These are phyloP conservation scores for Narcine bancroftii DNA, from an alignment of 2,113 vertebrate species.

Conservation along the genomic window DNA sequence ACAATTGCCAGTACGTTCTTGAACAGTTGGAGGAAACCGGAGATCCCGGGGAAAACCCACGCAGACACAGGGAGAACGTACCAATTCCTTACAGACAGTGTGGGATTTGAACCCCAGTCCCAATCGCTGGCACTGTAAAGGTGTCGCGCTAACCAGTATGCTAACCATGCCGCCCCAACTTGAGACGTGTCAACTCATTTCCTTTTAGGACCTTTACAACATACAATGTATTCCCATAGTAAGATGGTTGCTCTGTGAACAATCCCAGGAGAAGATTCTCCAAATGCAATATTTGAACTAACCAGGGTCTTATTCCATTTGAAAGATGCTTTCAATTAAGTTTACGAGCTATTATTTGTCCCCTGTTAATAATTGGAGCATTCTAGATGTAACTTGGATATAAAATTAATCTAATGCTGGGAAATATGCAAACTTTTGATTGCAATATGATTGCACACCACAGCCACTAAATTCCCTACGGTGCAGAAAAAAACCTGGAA, in stretches of 20 bases:
- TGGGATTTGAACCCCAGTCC: too few species aligned
- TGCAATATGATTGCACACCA: conserved; percentile 41
- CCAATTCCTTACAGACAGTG: too few species aligned
- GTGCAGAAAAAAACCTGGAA: conserved; percentile 30
- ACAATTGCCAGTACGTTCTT: too few species aligned
- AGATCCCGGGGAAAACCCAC: too few species aligned
- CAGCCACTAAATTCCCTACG: conserved; percentile 40
- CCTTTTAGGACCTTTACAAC: conserved; percentile 44
- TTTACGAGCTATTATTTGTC: conserved; percentile 46
- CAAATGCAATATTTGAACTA: conserved; percentile 44
- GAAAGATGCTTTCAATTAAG: conserved; percentile 49
- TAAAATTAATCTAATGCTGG: conserved; percentile 39
- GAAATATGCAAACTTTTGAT: conserved; percentile 40
- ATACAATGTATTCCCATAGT: conserved; percentile 42
- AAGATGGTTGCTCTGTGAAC: conserved; percentile 42
- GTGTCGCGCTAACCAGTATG: too few species aligned
- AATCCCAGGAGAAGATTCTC: conserved; percentile 44
- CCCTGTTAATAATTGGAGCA: conserved; percentile 46
- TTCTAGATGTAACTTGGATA: conserved; percentile 44
- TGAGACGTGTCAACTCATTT: conserved; percentile 51
- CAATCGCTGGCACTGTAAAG: too few species aligned
- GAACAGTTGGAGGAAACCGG: too few species aligned
- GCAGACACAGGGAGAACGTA: too few species aligned
- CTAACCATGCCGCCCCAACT: too few species aligned
- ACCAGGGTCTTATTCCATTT: conserved; percentile 45